A percentile compares a stretch with the other conserved stretches of the same genome.
Evolutionary conservation across 35 echinoderm and acorn worm genomes (phyloP).

Genomic region (Acanthaster planci): DNA sequence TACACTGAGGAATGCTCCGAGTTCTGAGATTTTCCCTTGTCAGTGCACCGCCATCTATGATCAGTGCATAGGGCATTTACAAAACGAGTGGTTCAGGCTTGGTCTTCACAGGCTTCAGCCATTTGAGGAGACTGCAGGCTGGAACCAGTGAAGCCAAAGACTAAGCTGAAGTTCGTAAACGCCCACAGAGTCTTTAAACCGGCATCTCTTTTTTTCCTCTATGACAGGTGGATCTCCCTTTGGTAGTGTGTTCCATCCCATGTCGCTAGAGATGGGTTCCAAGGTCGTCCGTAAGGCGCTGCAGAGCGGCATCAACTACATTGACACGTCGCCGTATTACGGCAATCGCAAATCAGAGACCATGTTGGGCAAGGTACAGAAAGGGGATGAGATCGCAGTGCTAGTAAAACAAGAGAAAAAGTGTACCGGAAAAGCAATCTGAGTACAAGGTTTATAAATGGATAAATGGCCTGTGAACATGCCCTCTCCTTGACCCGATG

Average conservation of each 20-base stretch:
- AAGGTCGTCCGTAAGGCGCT: slow-evolving; percentile 47
- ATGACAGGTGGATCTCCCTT: slow-evolving; percentile 62
- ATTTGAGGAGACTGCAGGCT: neutral
- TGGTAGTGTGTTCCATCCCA: slow-evolving; percentile 42
- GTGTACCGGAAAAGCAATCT: too few species aligned
- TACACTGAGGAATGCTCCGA: too few species aligned
- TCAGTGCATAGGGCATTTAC: too few species aligned
- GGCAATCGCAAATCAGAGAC: slow-evolving; percentile 78
- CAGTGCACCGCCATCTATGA: too few species aligned
- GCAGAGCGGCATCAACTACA: slow-evolving; percentile 82
- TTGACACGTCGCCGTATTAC: slow-evolving; percentile 91
- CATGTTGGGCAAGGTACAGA: slow-evolving; percentile 69
- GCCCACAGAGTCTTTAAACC: neutral
- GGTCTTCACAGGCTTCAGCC: too few species aligned
- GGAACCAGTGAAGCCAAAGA: neutral
- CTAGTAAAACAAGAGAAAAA: too few species aligned
- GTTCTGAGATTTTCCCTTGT: too few species aligned
- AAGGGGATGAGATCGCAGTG: too few species aligned
- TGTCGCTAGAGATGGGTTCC: slow-evolving; percentile 36
- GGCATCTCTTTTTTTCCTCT: neutral
- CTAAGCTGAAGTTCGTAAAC: neutral
- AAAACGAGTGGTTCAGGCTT: too few species aligned
- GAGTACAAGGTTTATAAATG: too few species aligned
- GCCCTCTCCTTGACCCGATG: too few species aligned
- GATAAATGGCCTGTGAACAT: too few species aligned